phyloP scores from a whole-genome alignment of 2,888 invertebrate species.

The Diarsia dahlii region DNA sequence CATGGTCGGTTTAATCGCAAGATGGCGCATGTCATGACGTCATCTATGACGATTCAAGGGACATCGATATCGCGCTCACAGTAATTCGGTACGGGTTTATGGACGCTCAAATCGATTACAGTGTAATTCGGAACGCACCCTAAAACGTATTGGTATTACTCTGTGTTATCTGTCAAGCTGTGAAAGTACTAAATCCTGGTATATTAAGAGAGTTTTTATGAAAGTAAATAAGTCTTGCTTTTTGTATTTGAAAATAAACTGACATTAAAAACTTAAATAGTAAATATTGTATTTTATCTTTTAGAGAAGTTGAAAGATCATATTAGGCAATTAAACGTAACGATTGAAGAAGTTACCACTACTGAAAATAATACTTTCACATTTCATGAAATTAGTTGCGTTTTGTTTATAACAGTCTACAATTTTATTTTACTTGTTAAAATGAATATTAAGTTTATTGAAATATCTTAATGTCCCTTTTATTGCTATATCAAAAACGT shows the following conservation, averaged over 20 bases:
- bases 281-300: background rate
- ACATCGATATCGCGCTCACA: too few species aligned
- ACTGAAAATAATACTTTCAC: background rate
- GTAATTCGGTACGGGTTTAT: too few species aligned
- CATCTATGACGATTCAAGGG: too few species aligned
- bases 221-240: fast-evolving
- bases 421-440: background rate
- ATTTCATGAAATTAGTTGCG: background rate
- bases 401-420: slow-evolving; percentile 25
- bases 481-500: background rate
- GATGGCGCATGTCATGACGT: too few species aligned
- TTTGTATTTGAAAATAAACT: too few species aligned
- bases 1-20: too few species aligned
- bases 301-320: background rate
- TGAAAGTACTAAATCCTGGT: background rate
- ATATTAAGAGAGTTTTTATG: background rate
- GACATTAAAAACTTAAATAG: background rate
- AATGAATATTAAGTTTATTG: background rate
- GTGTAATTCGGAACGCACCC: too few species aligned
- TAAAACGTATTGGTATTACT: slow-evolving; percentile 28
- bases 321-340: slow-evolving; percentile 33
- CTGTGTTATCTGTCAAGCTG: too few species aligned
- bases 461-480: background rate
- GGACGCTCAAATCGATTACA: too few species aligned
- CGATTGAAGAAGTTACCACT: slow-evolving; percentile 16